Base-by-base conservation (phyloP, 2,797 vertebrate genomes). In the Trachops cirrhosus region DNA sequence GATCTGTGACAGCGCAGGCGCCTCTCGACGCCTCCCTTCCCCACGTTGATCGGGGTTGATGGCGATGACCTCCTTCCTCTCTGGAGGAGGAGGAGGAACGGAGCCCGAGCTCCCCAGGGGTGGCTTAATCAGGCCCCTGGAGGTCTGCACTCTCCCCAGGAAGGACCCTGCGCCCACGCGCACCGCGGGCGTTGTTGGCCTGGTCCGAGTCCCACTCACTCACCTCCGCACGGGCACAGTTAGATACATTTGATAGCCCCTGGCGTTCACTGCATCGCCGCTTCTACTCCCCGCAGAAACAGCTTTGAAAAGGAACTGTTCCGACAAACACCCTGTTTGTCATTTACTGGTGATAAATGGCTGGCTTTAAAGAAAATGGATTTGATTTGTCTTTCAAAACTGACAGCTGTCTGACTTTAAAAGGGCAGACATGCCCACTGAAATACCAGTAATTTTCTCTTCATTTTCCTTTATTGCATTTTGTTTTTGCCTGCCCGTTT, bases 351-450 rank as follows among this genome's bases (percentile, higher is more conserved):
- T 85, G 75, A 94, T 54, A 91, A 82, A 73, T 84, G 34, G 37
- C 75, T 54, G 50, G 39, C 44, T 96, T 83, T 64, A 88, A 79
- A 95, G 74, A 94, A 91, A 74, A 93, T 7, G 24, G 46, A 78
- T 95, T 93, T 91, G 71, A 79, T 75, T 93, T 92, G 54, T 67
- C 92, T 87, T 71, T 78, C 16, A 87, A 68, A 74, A 85, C 12
- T 41, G 62, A 67, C 46, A 39, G 75, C 37, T 64, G 46, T 71
- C 15, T 62, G 67, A 48, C 84, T 92, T 95, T 54, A n/a, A 95
- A 91, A 95, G 64, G 44, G 29, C 50, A 22, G 68, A 37, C 16
- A 54, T 78, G 41, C 6, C 75, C 48, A 70, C 73, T 41, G 21
- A 85, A 94, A 70, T 57, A 84, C n/a, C 54, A 64, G n/a, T 71